Conservation (phyloP, 2,797 vertebrate genomes). For the Premnoplex brunnescens region DNA sequence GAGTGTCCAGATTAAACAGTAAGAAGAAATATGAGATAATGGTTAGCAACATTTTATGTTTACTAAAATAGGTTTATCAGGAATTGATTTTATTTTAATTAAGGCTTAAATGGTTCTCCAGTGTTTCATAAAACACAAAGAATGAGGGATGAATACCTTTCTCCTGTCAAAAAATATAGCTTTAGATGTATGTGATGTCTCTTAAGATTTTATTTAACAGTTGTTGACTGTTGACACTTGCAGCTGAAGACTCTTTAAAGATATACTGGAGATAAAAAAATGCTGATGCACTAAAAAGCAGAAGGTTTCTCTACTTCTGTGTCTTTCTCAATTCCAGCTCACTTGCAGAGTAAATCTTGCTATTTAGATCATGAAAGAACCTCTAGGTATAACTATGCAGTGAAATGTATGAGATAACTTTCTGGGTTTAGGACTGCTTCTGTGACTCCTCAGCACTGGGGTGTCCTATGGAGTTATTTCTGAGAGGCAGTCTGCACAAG, state of each 20-base stretch:
- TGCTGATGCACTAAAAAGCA: not conserved
- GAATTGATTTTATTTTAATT: not conserved
- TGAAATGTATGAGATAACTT: not conserved
- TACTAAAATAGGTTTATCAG: not conserved
- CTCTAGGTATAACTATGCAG: not conserved
- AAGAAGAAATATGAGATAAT: conserved; percentile 11
- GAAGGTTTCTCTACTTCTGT: not conserved
- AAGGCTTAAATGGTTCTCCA: not conserved
- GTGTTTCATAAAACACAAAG: not conserved
- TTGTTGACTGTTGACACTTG: not conserved
- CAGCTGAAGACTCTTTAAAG: not conserved
- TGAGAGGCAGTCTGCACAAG: not conserved
- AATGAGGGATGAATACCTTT: not conserved
- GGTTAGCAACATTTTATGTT: not conserved
- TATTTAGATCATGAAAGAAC: not conserved
- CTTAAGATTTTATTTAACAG: not conserved
- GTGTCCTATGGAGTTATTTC: not conserved
- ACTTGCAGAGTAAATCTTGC: not conserved
- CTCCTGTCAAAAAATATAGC: not conserved
- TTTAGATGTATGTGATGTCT: not conserved
- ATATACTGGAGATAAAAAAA: not conserved
- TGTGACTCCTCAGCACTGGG: not conserved
- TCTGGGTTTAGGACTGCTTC: not conserved
- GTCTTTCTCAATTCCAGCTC: not conserved
- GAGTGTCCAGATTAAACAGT: conserved; percentile 50